Base-by-base conservation (phyloP, 1,140 invertebrate species). In the Trichonephila clavata region DNA sequence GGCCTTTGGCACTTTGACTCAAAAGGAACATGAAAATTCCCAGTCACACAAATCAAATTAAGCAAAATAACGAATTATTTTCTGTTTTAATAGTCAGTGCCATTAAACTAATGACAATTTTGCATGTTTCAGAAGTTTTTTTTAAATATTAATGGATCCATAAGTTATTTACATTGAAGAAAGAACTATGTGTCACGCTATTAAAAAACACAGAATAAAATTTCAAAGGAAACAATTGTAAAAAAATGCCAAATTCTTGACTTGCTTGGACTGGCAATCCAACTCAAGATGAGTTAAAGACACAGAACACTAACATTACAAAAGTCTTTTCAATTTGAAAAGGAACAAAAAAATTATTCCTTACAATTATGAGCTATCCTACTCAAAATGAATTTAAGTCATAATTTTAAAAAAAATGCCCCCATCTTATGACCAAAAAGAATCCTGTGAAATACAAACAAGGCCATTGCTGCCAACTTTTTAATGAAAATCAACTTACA, bases 1-100 rank as follows among this genome's bases (percentile, higher is more conserved):
- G 92, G 92, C 92, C 92, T 93, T 93, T 93, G 92, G 92, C 92
- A 93, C 92, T 93, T 93, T 87, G 86, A 93, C 84, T 87, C 32
- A 43, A 77, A 93, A 93, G 92, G 92, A 93, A 93, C 92, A 88
- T 57, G 16, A 61, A 86, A 93, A 93, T 87, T 88, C 92, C 71
- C 92, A 92, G 86, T 87, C 50, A 90, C 16, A 80, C 14, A 84
- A 57, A 84, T 84, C 32, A 84, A 59, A 84, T 21, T 32, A 77
- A 39, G 27, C 65, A 68, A 77, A 18, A 32, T 39, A 32, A 27
- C 27, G 14, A 39, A 77, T 77, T 32, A 32, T 32, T 32, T 32
- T 32, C 27, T 77, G 24, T 21, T 65, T n/a, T 65, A 43, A 59
- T 59, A 59, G 57, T 24, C 50, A 59, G 43, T 84, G 43, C 83